Conservation (phyloP, 1,140 invertebrate genomes). For the Drosophila serrata region DNA sequence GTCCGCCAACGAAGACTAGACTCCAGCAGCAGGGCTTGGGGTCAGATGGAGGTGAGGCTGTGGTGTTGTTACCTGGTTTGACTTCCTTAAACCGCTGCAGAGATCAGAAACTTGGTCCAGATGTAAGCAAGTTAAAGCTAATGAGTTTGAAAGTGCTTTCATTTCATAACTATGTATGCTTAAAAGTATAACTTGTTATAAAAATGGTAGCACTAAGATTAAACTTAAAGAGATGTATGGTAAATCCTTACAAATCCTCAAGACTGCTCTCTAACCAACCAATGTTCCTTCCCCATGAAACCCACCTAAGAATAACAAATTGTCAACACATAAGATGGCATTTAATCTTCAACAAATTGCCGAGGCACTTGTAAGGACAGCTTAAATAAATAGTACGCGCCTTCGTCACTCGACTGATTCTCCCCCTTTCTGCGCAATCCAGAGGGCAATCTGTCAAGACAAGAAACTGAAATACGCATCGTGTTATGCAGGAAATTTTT, state of each 20-base stretch:
- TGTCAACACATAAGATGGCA: conserved; percentile 80
- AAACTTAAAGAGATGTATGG: not conserved
- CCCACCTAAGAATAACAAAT: conserved; percentile 68
- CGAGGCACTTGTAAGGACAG: conserved; percentile 77
- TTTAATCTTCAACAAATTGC: conserved; percentile 83
- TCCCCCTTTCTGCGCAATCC: conserved; percentile 14
- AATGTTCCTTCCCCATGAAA: conserved; percentile 16
- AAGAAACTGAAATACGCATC: conserved; percentile 58
- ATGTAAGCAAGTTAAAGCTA: not conserved
- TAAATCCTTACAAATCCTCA: not conserved
- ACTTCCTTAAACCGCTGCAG: conserved; percentile 6
- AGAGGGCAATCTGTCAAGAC: conserved; percentile 71
- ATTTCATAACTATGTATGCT: not conserved
- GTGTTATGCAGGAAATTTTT: conserved; percentile 73
- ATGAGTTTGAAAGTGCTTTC: not conserved
- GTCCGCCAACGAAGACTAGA: conserved; percentile 8
- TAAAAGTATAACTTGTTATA: not conserved
- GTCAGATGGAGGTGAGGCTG: conserved; percentile 14
- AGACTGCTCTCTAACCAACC: not conserved
- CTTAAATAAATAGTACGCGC: conserved; percentile 75
- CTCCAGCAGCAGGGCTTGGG: not conserved
- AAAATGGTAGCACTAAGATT: not conserved
- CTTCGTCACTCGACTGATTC: conserved; percentile 28
- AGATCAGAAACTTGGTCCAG: not conserved
- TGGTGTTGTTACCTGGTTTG: conserved; percentile 24